Base-by-base conservation (phyloP, 1,140 invertebrate genomes). In the Rhopalosiphum padi region DNA sequence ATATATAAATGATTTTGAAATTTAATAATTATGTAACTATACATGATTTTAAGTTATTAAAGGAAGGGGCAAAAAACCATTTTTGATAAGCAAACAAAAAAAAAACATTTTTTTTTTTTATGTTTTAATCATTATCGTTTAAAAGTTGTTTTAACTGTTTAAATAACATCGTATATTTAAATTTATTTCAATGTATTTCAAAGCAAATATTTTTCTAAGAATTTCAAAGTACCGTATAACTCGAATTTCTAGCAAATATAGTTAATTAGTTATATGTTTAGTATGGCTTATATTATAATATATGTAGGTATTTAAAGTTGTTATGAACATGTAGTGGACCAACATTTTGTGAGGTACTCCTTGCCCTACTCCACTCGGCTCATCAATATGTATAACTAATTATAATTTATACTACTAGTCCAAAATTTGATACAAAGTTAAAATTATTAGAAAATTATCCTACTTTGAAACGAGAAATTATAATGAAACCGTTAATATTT, bases 51-150 rank as follows among this genome's bases (percentile, higher is more conserved):
- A n/a, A 77, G 4, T n/a, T 18, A 1, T n/a, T 77, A 77, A 6
- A 53, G 55, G 1, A n/a, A n/a, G 30, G 9, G 6, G 15, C 0
- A 0, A 68, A 68, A 18, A 0, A n/a, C n/a, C 0, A 15, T n/a
- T n/a, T 77, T 30, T 18, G 15, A n/a, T 51, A 21, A 51, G 21
- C 48, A 51, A 48, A 46, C 15, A 68, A 68, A 3, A 30, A n/a
- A 77, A 77, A 18, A 15, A 35, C 0, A 46, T 46, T 46, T 9
- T 46, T 46, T 30, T 30, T 30, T 60, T 30, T 30, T 15, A 25
- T 30, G 8, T 30, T 30, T 68, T 15, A 15, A 68, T 68, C 25
- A 30, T 15, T n/a, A 68, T 68, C 5, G 18, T 77, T 77, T n/a
- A 15, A n/a, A 68, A 15, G 11, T n/a, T 4, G 15, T 68, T n/a